Evolutionary conservation across 2,888 invertebrate genomes (phyloP), one percentile per base, ranked within the genome.

Genomic region (Argyresthia goedartella): DNA sequence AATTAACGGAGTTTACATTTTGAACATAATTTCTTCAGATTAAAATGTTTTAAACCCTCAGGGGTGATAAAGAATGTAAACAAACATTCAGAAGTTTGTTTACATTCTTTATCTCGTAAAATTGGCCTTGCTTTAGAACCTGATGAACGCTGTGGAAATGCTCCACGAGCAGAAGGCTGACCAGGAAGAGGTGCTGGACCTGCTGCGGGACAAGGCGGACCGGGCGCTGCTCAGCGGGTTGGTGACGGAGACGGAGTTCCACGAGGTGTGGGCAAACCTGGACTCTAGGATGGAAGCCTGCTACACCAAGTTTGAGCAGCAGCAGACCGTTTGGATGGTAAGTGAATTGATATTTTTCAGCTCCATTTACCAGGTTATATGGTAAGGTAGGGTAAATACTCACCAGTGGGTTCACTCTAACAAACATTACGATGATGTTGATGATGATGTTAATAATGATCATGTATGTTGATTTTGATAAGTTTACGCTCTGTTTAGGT

Each of bases 111-210:
- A n/a, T n/a, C 25, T 25, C 25, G 3, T 25, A 10, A 46, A 9
- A 39, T 3, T 6, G 8, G 8, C 8, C 39, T 3, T 11, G 3
- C 55, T 60, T 15, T 60, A 85, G 84, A 64, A 59, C 45, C 58
- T 84, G 14, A 55, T 75, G 14, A 69, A 71, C 49, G 66, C 68
- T 15, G 71, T 82, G 9, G 85, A 84, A 58, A 70, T 71, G 66
- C 59, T 85, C 36, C 67, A 73, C 0, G 84, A 82, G 44, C 69
- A 80, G 58, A 85, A 85, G 53, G 75, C 76, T 8, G 85, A 85
- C 48, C 67, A 76, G 0, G 82, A 82, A 42, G 85, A 85, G 58
- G 72, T 85, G 1, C 44, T 65, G 3, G 85, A 85, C 35, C 76
- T 76, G 0, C 67, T 84, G 0, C 60, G 74, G 8, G 81, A 84